phyloP scores from a whole-genome alignment of 2,888 invertebrate species.

The Vandiemenella viatica region DNA sequence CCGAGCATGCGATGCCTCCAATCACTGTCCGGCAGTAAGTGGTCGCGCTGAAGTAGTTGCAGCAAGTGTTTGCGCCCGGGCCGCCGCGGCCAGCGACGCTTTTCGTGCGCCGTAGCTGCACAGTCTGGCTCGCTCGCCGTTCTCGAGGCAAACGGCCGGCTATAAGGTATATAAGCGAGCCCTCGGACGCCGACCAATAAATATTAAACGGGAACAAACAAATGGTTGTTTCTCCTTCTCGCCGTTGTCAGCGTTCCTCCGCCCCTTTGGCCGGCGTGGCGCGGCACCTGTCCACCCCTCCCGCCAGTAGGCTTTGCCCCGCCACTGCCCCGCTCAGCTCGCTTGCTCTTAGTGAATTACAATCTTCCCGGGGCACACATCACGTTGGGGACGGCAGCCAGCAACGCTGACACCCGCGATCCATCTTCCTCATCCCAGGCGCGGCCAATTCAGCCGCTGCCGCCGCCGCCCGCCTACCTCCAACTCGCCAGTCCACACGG shows the following conservation, averaged over 20 bases:
- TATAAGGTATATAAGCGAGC: constrained; percentile 10
- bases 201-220: constrained; percentile 18
- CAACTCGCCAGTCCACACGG: background rate
- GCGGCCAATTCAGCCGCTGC: background rate
- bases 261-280: background rate
- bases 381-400: constrained; percentile 1
- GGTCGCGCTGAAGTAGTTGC: too few relatives aligned
- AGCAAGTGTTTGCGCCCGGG: too few relatives aligned
- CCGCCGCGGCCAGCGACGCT: background rate
- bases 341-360: constrained; percentile 4
- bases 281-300: constrained; percentile 8
- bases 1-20: too few relatives aligned
- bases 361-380: constrained; percentile 7
- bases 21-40: too few relatives aligned
- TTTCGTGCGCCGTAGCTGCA: background rate
- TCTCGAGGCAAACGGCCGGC: background rate
- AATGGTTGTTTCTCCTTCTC: constrained; percentile 14
- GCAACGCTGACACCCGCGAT: constrained; percentile 8
- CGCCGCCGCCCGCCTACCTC: background rate
- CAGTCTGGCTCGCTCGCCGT: background rate
- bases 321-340: background rate
- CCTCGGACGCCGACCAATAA: constrained; percentile 15
- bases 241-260: constrained; percentile 6
- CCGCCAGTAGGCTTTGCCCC: background rate
- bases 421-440: constrained; percentile 13